Evolutionary conservation across 2,888 invertebrate species (phyloP), one percentile per base, ranked within the genome.

Genomic region (Atherix ibis): DNA sequence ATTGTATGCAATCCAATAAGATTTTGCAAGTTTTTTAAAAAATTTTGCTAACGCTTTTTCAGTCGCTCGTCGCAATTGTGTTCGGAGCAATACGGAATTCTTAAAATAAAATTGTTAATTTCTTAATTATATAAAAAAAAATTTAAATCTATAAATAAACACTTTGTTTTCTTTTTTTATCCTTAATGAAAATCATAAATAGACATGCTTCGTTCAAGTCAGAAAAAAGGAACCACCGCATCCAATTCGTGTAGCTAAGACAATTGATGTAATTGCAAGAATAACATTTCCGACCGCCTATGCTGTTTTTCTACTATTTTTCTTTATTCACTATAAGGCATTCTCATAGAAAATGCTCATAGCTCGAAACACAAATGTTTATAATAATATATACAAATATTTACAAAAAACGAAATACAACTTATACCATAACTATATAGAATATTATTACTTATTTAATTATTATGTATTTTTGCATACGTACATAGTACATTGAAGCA

Each of bases 241-340:
- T 66, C 88, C 88, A 40, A 88, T 88, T 52, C 73, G 88, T 50
- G 85, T 89, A 52, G 89, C 89, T 49, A 89, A 89, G 68, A 88
- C 88, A 40, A 89, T 89, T 62, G 88, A 89, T 67, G 88, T 88
- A 50, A 87, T 91, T 58, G 87, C 89, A 40, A 75, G 89, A 63
- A 84, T 89, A 62, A 87, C 87, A 50, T 91, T 91, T 69, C 89
- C 89, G 49, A 77, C 83, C 50, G 87, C 89, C 55, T 91, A 85
- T 65, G 79, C 85, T 58, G 77, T 88, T 60, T 91, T 91, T 68
- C 76, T 91, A 54, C 81, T 87, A 62, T 89, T 88, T 70, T 91
- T 91, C 73, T 91, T 91, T 70, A 83, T 87, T 56, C 85, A 85
- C 69, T 88, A 88, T 68, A 85, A 84, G 65, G 83, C 81, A 65